A percentile compares a stretch with the other conserved stretches of the same genome.
phyloP scores from a whole-genome alignment of 1,140 invertebrate species.

The Chymomyza costata region DNA sequence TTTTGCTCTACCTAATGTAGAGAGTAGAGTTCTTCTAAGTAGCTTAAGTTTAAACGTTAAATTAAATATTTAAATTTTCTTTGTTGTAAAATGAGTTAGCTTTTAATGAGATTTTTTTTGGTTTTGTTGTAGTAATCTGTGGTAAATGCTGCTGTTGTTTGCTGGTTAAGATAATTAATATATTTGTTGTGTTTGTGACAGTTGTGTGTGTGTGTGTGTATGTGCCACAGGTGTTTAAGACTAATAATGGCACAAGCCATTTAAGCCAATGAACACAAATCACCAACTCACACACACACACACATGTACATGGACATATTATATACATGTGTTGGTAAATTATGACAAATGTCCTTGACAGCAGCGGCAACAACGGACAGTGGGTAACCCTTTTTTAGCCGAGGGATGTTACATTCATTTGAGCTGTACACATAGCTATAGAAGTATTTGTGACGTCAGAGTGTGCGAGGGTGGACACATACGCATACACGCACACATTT shows the following conservation, averaged over 20 bases:
- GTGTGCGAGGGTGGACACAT: slow-evolving; percentile 22
- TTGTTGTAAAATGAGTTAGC: no score
- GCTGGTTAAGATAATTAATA: slow-evolving; percentile 51
- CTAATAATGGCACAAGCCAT: slow-evolving; percentile 53
- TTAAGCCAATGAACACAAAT: slow-evolving; percentile 65
- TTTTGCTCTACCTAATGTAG: no score
- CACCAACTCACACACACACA: slow-evolving; percentile 30
- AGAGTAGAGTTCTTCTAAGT: no score
- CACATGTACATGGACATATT: slow-evolving; percentile 9
- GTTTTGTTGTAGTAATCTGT: no score
- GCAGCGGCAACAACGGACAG: slow-evolving; percentile 26
- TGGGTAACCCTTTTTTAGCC: slow-evolving; percentile 53
- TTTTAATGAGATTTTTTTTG: no score
- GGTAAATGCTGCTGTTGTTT: background rate
- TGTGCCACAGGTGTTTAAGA: slow-evolving; percentile 65
- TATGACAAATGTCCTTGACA: slow-evolving; percentile 75
- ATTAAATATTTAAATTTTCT: no score
- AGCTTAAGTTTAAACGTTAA: no score
- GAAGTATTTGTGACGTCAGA: background rate
- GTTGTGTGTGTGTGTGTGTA: slow-evolving; percentile 28
- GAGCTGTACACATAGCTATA: no score
- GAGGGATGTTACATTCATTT: no score
- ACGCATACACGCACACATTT: slow-evolving; percentile 15
- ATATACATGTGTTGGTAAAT: slow-evolving; percentile 56
- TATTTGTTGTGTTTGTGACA: slow-evolving; percentile 44